Conservation (phyloP, 2,797 vertebrate species). For the Vireo griseus region DNA sequence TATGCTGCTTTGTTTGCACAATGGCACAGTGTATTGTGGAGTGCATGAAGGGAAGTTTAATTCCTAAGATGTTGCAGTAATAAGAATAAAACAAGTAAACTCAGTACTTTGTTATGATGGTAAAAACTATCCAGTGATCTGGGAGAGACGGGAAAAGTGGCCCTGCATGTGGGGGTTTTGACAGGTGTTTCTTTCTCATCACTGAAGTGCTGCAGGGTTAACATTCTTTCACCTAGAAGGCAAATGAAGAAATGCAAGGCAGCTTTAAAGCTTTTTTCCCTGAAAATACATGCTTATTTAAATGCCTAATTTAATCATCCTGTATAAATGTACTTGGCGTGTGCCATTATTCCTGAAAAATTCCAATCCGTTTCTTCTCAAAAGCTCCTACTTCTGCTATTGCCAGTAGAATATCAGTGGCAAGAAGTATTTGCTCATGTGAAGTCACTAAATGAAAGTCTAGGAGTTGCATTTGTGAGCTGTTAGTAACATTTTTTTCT, state of each 20-base stretch:
- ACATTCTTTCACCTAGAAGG: neutral
- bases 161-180: neutral
- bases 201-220: neutral
- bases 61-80: neutral
- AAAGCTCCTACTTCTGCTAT: neutral
- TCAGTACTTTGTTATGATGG: neutral
- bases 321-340: neutral
- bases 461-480: neutral
- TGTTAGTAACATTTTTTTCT: neutral
- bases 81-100: neutral
- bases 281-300: neutral
- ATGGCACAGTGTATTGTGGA: neutral
- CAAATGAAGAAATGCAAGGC: neutral
- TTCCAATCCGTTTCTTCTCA: neutral
- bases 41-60: neutral
- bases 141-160: neutral
- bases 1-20: neutral
- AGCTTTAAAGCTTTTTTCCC: neutral
- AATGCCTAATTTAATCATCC: neutral
- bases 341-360: neutral
- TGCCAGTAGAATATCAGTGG: neutral
- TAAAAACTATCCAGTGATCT: neutral
- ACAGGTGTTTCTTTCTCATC: neutral
- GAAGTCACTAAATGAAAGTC: neutral
- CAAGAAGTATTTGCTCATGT: neutral